Evolutionary conservation across 2,113 vertebrate species (phyloP), one percentile per base, ranked within the genome.

Genomic region (Mystacornis crossleyi): DNA sequence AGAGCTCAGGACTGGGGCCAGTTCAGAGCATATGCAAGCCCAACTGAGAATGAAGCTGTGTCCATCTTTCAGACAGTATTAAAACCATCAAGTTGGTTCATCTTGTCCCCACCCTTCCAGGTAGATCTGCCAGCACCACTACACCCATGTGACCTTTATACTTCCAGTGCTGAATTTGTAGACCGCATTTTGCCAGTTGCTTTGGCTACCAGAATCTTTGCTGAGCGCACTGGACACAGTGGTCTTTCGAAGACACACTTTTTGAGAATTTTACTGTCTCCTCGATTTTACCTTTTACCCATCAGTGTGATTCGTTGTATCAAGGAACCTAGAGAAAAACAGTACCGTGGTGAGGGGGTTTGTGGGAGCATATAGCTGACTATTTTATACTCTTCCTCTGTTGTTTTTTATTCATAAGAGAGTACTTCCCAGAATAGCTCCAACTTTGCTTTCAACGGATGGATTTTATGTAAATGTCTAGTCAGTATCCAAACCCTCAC

Each of bases 371-470:
- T 43, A 29, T 10, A 47, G 29, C 40, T 83, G 18, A 62, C 42
- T 66, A 48, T 78, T 88, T 72, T 84, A 29, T 33, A 40, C 15
- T 38, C 61, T 91, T 77, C 18, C 12, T 50, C 50, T 91, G 42
- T 89, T 60, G 4, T 31, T 81, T 23, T 95, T 75, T 60, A 73
- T 96, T 94, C 74, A 69, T 92, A 28, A 77, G 57, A 62, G 17
- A 64, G 10, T 64, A 65, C 26, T 86, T 87, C 66, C 86, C 47
- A 86, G 65, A 89, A 53, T 42, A 93, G 33, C 47, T 73, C 89
- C 31, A 87, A 73, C 12, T 91, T 93, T 93, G 16, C n/a, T 73
- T 86, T 74, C 45, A 88, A 67, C 97, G 64, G 66, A 51, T 81
- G 70, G 62, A 82, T 90, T 86, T 93, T 47, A 91, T 89, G 43